Conservation (phyloP, 1,140 invertebrate genomes). For the Plectrocnemia conspersa region DNA sequence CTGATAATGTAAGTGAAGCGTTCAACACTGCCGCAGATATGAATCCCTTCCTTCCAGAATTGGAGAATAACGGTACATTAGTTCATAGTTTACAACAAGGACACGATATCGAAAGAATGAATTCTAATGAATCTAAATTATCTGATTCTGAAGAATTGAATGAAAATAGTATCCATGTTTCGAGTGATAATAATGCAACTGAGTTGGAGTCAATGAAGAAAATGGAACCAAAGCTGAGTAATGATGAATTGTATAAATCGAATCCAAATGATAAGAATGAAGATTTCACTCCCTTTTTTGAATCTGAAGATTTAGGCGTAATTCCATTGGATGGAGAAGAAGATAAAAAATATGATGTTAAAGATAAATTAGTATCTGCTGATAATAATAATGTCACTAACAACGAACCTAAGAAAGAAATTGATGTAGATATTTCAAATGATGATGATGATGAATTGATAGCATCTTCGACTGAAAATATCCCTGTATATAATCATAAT, state of each 20-base stretch:
- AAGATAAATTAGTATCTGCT: constrained; percentile 23
- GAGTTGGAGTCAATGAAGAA: constrained; percentile 23
- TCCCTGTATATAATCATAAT: not conserved
- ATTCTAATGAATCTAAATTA: constrained; percentile 26
- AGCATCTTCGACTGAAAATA: constrained; percentile 31
- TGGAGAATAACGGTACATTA: constrained; percentile 54
- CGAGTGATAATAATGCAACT: constrained; percentile 1
- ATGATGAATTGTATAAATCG: constrained; percentile 42
- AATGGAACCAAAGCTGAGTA: constrained; percentile 37
- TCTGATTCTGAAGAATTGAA: constrained; percentile 29
- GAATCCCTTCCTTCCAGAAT: constrained; percentile 61
- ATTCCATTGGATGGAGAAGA: constrained; percentile 32
- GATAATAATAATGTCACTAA: constrained; percentile 24
- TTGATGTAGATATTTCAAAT: constrained; percentile 20
- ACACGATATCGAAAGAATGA: constrained; percentile 43
- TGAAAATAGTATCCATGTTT: constrained; percentile 5
- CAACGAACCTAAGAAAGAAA: constrained; percentile 30
- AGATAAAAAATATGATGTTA: constrained; percentile 36
- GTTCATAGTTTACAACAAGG: constrained; percentile 53
- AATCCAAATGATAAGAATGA: constrained; percentile 37
- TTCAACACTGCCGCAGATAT: constrained; percentile 47
- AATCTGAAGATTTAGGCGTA: constrained; percentile 27
- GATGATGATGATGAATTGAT: constrained; percentile 26
- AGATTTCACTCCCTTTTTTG: constrained; percentile 23
- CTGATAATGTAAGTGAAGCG: not conserved